phyloP scores from a whole-genome alignment of 1,140 invertebrate species.

The Lordiphosa mommai region DNA sequence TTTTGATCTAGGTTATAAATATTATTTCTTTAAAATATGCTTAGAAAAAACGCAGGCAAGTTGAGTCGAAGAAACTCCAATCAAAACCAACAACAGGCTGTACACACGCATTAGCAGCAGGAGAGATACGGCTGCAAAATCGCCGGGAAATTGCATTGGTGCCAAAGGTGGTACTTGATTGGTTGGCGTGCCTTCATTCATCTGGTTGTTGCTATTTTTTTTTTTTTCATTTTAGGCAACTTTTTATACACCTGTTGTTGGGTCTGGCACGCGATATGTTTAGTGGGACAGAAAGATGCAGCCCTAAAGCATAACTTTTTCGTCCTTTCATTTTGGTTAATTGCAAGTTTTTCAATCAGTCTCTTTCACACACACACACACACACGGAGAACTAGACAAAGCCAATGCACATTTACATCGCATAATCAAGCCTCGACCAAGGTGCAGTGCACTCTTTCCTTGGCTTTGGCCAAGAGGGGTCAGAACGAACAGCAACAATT shows the following conservation, averaged over 20 bases:
- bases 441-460: conserved; percentile 68
- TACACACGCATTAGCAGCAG: neutral
- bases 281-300: conserved; percentile 1
- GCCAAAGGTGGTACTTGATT: conserved; percentile 1
- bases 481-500: conserved; percentile 67
- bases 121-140: conserved; percentile 1
- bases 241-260: conserved; percentile 42
- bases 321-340: too few species aligned
- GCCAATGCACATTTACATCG: conserved; percentile 1
- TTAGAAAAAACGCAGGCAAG: neutral
- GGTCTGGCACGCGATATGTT: conserved; percentile 42
- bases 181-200: conserved; percentile 6
- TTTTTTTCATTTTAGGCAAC: conserved; percentile 8
- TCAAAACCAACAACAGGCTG: neutral
- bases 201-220: neutral
- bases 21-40: neutral
- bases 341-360: neutral
- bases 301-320: neutral
- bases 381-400: neutral
- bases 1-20: neutral
- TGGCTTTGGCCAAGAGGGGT: conserved; percentile 73
- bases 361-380: neutral
- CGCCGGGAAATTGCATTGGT: conserved; percentile 9
- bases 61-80: too few species aligned
- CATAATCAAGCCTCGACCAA: conserved; percentile 1